Evolutionary conservation across 2,888 invertebrate genomes (phyloP), one percentile per base, ranked within the genome.

Genomic region (Orthonevra nobilis): DNA sequence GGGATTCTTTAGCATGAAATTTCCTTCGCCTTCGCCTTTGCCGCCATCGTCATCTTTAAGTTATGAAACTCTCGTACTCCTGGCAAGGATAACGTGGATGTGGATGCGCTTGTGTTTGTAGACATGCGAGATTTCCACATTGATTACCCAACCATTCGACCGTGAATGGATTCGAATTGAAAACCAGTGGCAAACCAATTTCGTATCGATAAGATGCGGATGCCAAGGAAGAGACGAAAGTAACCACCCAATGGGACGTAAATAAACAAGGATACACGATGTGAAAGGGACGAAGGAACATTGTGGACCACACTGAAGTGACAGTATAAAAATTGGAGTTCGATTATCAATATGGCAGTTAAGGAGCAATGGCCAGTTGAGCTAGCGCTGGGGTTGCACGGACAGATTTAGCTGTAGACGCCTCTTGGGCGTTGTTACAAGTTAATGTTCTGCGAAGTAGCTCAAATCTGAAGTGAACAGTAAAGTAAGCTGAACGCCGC

Each of bases 111-210:
- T n/a, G 44, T 28, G 36, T 34, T 50, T 46, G 38, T 56, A 36
- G 34, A 44, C n/a, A n/a, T 42, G 34, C 28, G 46, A 46, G 44
- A 73, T 73, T 60, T 73, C 73, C 66, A 52, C 66, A 60, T 50
- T 66, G 73, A 73, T 73, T 66, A 66, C 50, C 50, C 58, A 36
- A 50, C 32, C 58, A 66, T 66, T 66, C 73, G 73, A 58, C 58
- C 58, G 66, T 73, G 50, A 73, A 73, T 64, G 66, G 32, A 36
- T 73, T 42, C 52, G 66, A 73, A 66, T 73, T 73, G 73, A 66
- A 73, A 46, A 50, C 73, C 58, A 66, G 50, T 73, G 52, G 58
- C 42, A 52, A 73, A 66, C 72, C 72, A 66, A 50, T 58, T 50
- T 50, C 44, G 30, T 58, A 30, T 50, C 56, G 50, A 36, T 58